Evolutionary conservation across 2,888 invertebrate genomes (phyloP).

Genomic region (Melangyna quadrimaculata): DNA sequence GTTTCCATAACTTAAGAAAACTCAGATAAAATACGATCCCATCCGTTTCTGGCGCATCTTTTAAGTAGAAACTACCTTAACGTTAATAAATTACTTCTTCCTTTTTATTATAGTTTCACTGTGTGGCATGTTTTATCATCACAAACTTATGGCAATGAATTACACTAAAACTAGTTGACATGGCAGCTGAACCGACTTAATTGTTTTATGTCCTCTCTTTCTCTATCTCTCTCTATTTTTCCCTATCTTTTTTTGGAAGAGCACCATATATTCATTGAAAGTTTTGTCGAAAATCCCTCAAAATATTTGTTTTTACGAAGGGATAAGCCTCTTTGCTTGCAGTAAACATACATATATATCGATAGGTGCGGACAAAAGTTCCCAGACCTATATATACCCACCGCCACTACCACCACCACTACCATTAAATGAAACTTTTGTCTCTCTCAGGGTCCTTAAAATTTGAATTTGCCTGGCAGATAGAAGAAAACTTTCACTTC

Average conservation of each 20-base stretch:
- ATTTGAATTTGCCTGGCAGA: slow-evolving; percentile 49
- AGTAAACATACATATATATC: neutral
- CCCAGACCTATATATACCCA: neutral
- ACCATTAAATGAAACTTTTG: neutral
- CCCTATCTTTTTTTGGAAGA: neutral
- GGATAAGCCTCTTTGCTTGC: slow-evolving; percentile 35
- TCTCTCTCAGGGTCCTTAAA: slow-evolving; percentile 9
- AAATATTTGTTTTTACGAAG: slow-evolving; percentile 54
- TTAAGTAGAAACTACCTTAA: neutral
- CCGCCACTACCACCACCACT: neutral
- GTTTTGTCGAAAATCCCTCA: slow-evolving; percentile 16
- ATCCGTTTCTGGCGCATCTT: slow-evolving; percentile 1
- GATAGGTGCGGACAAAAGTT: neutral
- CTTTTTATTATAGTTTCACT: neutral
- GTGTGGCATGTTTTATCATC: slow-evolving; percentile 12
- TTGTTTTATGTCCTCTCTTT: slow-evolving; percentile 31
- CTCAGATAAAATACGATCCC: neutral
- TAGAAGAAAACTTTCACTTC: slow-evolving; percentile 59
- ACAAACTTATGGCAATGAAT: slow-evolving; percentile 34
- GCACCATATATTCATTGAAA: neutral
- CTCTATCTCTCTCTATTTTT: neutral
- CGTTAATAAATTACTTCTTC: neutral
- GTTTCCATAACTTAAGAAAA: neutral
- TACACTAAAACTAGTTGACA: slow-evolving; percentile 47
- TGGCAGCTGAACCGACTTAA: slow-evolving; percentile 55